Base-by-base conservation (phyloP, 2,113 vertebrate species). In the Acanthisitta chloris region DNA sequence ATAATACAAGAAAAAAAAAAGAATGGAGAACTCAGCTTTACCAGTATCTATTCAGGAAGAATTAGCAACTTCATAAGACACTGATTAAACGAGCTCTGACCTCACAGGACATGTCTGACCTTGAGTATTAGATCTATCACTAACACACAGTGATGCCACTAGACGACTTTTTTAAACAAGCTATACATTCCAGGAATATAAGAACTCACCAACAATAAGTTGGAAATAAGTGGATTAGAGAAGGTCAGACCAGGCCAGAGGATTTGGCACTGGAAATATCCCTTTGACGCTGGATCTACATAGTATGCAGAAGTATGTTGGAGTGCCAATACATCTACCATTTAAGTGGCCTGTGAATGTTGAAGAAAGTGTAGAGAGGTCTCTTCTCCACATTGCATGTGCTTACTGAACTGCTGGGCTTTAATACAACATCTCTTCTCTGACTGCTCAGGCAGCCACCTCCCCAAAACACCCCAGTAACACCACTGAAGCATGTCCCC, bases 181-280 rank as follows among this genome's bases (percentile, higher is more conserved):
- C n/a, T 31, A 48, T 24, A 9, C 5, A 33, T 19, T 12, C 7
- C 42, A 42, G 70, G 46, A 58, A 86, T 6, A 93, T 4, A 45
- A 18, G 33, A 91, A 86, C 7, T 29, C 29, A 59, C 9, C 51
- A 55, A 54, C 1, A 0, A 0, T 33, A 81, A 71, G 10, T 13
- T 5, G 8, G 42, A 49, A 70, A 46, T 38, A 71, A 31, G 16
- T 8, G 23, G 7, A 21, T 66, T 31, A 81, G 16, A 77, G 71
- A 77, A 77, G 21, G 83, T 19, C 21, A 65, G 17, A 59, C 16
- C 6, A 7, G 42, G 33, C 16, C 59, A 70, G 46, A 48, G 42
- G 17, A 64, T 72, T 49, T 5, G 2, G 36, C 34, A 40, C 36
- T 26, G 34, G 36, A 71, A 66, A 71, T 65, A 78, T 10, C 34